Conservation (phyloP, 2,888 invertebrate species). For the Cephus pygmeus region DNA sequence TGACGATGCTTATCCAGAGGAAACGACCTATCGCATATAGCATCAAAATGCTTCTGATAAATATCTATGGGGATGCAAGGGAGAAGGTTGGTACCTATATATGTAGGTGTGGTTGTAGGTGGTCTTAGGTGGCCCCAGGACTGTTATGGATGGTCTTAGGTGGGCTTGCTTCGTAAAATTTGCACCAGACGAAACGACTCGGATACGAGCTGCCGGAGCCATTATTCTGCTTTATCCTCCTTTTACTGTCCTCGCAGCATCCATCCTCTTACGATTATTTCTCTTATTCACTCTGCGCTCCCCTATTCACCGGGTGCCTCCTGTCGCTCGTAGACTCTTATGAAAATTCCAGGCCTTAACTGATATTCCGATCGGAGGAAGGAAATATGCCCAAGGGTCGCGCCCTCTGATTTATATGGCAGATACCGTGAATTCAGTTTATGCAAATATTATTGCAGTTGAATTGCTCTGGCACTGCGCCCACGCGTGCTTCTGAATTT, state of each 20-base stretch:
- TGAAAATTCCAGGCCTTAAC: not conserved
- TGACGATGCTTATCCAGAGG: not conserved
- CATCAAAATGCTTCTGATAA: not conserved
- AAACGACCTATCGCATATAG: not conserved
- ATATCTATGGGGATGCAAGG: not conserved
- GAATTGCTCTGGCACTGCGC: conserved; percentile 58
- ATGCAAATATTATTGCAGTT: conserved; percentile 60
- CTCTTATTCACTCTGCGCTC: not conserved
- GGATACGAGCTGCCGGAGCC: not conserved
- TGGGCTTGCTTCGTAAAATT: not conserved
- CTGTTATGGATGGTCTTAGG: not conserved
- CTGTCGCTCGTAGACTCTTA: not conserved
- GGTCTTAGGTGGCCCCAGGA: not conserved
- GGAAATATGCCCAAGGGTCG: not conserved
- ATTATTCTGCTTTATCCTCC: not conserved
- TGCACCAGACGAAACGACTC: not conserved
- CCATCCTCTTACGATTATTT: not conserved
- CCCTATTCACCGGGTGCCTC: not conserved
- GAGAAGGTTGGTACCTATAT: not conserved
- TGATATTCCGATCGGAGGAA: not conserved
- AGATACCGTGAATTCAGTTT: conserved; percentile 50
- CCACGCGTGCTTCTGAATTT: conserved; percentile 49
- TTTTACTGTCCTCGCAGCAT: not conserved
- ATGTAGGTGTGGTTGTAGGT: no score
- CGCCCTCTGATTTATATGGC: conserved; percentile 1